Base-by-base conservation (phyloP, 2,888 invertebrate genomes). In the Drosophila pullipes region DNA sequence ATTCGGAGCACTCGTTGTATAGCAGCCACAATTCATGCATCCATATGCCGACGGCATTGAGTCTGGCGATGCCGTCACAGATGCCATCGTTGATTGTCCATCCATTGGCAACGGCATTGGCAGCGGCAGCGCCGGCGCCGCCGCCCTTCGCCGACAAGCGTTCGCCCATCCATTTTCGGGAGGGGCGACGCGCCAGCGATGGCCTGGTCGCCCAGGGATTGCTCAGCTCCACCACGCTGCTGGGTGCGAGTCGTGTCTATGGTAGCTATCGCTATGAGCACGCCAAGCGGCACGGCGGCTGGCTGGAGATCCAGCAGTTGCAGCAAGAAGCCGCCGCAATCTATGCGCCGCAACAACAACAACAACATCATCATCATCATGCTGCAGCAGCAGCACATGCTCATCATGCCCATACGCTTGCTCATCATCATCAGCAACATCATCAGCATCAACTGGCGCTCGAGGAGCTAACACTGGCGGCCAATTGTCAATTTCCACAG, bases 111-210 rank as follows among this genome's bases (percentile, higher is more conserved):
- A 25, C 60, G 16, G n/a, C 69, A 66, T 31, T 95, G 67, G 89
- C 96, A 95, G 35, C 75, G 22, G 63, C 28, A 95, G 35, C 74
- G 28, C 65, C 30, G 67, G 67, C 28, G 62, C 52, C 52, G 70
- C 94, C 58, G 95, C 96, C 22, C 94, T 90, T 87, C 30, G 78
- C 72, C 60, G 90, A 89, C 58, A 87, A 87, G 47, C 87, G 97
- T 74, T 97, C 97, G 69, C 98, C 98, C 0, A 97, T 97, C 11
- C 97, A 97, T 93, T 98, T 98, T 93, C 93, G 96, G 85, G 96
- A 96, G 93, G 96, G 96, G 4, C 94, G 97, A 60, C 95, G 98
- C 69, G 98, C 98, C 1, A 98, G 98, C 85, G 98, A 98, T 91
- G 98, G 98, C 7, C 94, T 98, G 52, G 97, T 98, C 33, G 97